Conservation (phyloP, 2,888 invertebrate genomes). For the Apotomis capreana region DNA sequence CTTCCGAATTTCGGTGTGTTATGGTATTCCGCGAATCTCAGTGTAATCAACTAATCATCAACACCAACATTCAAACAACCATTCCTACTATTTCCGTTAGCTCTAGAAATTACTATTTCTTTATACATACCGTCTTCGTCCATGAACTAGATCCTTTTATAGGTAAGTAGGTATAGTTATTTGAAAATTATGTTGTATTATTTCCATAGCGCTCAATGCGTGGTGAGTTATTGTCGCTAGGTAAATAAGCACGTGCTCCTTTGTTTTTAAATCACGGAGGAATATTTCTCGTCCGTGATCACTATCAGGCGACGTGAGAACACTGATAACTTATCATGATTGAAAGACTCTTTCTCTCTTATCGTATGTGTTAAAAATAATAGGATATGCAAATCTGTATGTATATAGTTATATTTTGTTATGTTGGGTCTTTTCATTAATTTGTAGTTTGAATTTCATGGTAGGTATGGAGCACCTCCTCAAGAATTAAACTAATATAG, state of each 20-base stretch:
- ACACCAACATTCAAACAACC: background rate
- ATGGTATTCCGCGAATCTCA: too few species aligned
- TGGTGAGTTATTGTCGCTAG: background rate
- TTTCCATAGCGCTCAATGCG: background rate
- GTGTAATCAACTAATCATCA: too few species aligned
- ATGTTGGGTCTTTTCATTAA: background rate
- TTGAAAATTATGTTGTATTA: background rate
- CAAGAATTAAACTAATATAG: too few species aligned
- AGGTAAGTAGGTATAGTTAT: background rate
- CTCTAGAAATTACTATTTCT: background rate
- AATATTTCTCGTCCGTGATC: conserved; percentile 48
- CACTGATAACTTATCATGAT: conserved; percentile 66
- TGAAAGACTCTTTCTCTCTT: conserved; percentile 57
- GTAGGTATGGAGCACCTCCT: too few species aligned
- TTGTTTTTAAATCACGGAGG: conserved; percentile 34
- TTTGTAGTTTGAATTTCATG: too few species aligned
- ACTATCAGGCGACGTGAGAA: conserved; percentile 52
- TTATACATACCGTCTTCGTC: background rate
- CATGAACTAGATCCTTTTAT: background rate
- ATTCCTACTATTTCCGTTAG: background rate
- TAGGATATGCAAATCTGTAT: conserved; percentile 5
- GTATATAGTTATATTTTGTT: background rate
- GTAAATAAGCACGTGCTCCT: conserved; percentile 26
- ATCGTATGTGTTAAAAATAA: conserved; percentile 42
- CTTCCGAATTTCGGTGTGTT: too few species aligned